phyloP scores from a whole-genome alignment of 2,113 vertebrate species.

The Gallinago paraguaiae region DNA sequence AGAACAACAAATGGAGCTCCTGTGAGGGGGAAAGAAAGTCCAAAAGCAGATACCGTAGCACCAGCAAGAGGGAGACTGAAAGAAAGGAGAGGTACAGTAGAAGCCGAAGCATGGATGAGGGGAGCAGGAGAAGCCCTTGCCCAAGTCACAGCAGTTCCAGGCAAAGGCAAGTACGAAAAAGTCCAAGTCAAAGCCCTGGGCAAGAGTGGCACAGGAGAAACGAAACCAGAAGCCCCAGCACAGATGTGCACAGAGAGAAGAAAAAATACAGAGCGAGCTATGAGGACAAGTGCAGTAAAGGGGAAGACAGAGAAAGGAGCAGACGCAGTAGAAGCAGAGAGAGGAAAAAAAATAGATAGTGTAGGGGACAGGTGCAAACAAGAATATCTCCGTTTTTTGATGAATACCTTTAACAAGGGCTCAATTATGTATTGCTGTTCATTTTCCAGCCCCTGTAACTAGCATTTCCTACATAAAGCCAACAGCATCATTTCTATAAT shows the following conservation, averaged over 20 bases:
- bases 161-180: slow-evolving; percentile 65
- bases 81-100: slow-evolving; percentile 63
- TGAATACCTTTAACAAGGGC: slow-evolving; percentile 65
- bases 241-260: slow-evolving; percentile 23
- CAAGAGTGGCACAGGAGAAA: slow-evolving; percentile 9
- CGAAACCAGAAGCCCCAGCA: slow-evolving; percentile 35
- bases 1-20: slow-evolving; percentile 65
- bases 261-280: neutral
- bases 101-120: slow-evolving; percentile 66
- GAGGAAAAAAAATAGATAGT: slow-evolving; percentile 59
- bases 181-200: slow-evolving; percentile 58
- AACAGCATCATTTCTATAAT: neutral
- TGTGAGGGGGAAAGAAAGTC: slow-evolving; percentile 72
- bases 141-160: slow-evolving; percentile 55
- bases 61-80: slow-evolving; percentile 53
- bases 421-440: slow-evolving; percentile 30
- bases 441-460: slow-evolving; percentile 55
- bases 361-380: slow-evolving; percentile 13
- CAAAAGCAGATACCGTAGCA: slow-evolving; percentile 66
- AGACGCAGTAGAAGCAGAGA: slow-evolving; percentile 70
- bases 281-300: neutral
- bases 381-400: neutral
- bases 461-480: slow-evolving; percentile 20
- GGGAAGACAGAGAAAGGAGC: slow-evolving; percentile 29
- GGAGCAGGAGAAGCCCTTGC: slow-evolving; percentile 50